Evolutionary conservation across 2,113 vertebrate species (phyloP).

Genomic region (Peucedramus taeniatus): DNA sequence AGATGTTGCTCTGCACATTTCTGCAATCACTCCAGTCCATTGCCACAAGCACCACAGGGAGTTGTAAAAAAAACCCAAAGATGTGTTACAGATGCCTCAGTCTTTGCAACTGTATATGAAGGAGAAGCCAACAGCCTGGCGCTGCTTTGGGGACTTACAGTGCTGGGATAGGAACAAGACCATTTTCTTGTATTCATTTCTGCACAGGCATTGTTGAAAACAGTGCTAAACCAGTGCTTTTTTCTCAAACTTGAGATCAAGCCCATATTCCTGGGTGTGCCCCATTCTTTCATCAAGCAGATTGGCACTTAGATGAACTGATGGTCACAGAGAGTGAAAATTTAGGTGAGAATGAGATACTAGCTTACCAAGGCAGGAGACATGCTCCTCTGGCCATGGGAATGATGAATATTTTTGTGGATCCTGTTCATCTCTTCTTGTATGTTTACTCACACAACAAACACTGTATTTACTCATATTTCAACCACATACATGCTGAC

Average conservation of each 20-base stretch:
- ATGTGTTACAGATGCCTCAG: neutral
- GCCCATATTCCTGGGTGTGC: neutral
- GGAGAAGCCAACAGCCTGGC: neutral
- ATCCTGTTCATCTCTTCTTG: neutral
- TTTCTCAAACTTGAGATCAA: neutral
- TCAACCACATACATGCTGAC: neutral
- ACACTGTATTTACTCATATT: neutral
- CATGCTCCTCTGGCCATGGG: neutral
- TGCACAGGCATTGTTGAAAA: neutral
- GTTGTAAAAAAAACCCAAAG: neutral
- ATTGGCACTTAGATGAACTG: fast-evolving
- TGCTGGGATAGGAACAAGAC: neutral
- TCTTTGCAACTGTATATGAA: neutral
- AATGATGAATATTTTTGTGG: neutral
- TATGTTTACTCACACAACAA: neutral
- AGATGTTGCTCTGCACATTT: neutral
- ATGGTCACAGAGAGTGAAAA: neutral
- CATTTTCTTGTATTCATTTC: neutral
- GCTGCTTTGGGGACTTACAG: neutral
- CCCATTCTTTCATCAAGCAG: neutral
- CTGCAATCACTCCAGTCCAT: neutral
- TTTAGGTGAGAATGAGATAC: neutral
- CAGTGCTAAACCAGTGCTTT: neutral
- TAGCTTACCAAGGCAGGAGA: neutral
- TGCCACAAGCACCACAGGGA: neutral